Base-by-base conservation (phyloP, 2,888 invertebrate genomes). In the Galeruca laticollis region DNA sequence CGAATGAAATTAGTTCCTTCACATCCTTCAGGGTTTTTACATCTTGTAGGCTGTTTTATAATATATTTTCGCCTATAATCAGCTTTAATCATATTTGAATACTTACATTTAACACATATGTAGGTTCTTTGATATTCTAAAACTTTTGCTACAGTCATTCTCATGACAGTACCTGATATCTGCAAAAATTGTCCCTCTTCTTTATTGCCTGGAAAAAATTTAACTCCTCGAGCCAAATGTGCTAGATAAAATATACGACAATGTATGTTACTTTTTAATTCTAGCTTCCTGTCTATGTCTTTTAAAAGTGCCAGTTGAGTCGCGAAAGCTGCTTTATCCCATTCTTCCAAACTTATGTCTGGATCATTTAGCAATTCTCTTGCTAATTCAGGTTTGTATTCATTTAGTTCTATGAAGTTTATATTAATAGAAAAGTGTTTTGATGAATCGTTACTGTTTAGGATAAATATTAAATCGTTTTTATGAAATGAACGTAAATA, bases 101-200 rank as follows among this genome's bases (percentile, higher is more conserved):
- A 88, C 82, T 92, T 91, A 84, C 96, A 97, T 84, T 93, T 94
- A 35, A 87, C 85, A 82, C 96, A 97, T 13, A 89, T 87, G 85
- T 91, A 95, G 62, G 90, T 89, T 77, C 92, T 89, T 80, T 91
- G 89, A 82, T 90, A 90, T 84, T 95, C 94, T 66, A 96, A 84
- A 86, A 95, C 89, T 84, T 92, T 93, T 8, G 92, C 87, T 75
- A 91, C 89, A 0, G 93, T 92, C 54, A 91, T 91, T 82, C 95
- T 86, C 26, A 95, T 92, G 43, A 95, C 91, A 62, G 94, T 94
- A 2, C 93, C 93, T 81, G 91, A 90, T 33, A 95, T 87, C 84
- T 92, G 91, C 67, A 94, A 83, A 86, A 94, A 93, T 78, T 88
- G 88, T 75, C 91, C 91, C 77, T 91, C 85, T 85, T 94, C 93